phyloP scores from a whole-genome alignment of 2,888 invertebrate genomes.

The Athripsodes cinereus region DNA sequence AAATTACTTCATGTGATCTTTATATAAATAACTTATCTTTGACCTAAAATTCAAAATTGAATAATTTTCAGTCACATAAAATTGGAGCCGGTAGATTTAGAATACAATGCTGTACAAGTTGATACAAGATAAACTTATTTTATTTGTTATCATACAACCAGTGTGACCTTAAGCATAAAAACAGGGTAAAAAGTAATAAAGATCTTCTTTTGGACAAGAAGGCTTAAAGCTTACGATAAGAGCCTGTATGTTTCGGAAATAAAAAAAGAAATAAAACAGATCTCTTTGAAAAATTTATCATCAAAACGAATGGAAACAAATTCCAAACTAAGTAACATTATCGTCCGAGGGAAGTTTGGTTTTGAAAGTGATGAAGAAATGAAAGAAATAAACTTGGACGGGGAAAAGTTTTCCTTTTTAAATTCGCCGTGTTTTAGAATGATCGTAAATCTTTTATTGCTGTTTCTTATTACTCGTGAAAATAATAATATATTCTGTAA shows the following conservation, averaged over 20 bases:
- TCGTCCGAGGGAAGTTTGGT: not conserved
- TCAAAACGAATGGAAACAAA: slow-evolving; percentile 2
- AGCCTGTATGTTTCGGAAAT: not conserved
- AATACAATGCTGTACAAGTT: no score
- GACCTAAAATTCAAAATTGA: no score
- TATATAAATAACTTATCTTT: no score
- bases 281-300: slow-evolving; percentile 2
- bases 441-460: slow-evolving; percentile 1
- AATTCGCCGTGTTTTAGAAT: not conserved
- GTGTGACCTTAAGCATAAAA: no score
- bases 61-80: no score
- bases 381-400: not conserved
- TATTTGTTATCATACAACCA: no score
- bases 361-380: not conserved
- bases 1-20: no score
- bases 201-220: not conserved
- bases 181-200: not conserved
- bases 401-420: not conserved
- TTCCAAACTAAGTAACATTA: slow-evolving; percentile 3
- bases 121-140: no score
- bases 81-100: no score
- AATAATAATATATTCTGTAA: no score
- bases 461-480: not conserved
- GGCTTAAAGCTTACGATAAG: not conserved
- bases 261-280: slow-evolving; percentile 1